Conservation (phyloP, 1,140 invertebrate species). For the Adoxophyes honmai region DNA sequence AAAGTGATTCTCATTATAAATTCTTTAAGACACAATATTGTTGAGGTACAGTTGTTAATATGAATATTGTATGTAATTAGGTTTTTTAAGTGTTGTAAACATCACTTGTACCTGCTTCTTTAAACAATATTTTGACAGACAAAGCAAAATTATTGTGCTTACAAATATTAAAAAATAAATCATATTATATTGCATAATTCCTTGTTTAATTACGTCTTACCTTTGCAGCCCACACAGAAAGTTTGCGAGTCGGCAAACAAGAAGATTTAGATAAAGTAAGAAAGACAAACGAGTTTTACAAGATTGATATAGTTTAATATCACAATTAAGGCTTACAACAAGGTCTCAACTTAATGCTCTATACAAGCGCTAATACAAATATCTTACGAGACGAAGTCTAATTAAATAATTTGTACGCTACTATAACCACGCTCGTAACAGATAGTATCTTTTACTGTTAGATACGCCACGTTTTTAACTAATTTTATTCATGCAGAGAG, state of each 20-base stretch:
- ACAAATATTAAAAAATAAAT: constrained; percentile 71
- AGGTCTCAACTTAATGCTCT: constrained; percentile 28
- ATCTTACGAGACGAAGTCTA: neutral
- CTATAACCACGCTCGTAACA: neutral
- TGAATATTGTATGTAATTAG: constrained; percentile 44
- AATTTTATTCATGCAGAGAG: too few relatives aligned
- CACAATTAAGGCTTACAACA: constrained; percentile 42
- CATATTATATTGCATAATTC: constrained; percentile 58
- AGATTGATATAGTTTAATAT: constrained; percentile 50
- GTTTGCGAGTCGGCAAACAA: neutral
- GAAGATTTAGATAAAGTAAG: neutral
- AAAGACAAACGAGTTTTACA: constrained; percentile 22
- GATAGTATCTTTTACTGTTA: too few relatives aligned
- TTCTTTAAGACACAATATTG: constrained; percentile 22
- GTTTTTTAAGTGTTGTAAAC: constrained; percentile 65
- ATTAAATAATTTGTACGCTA: constrained; percentile 1
- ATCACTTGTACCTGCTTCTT: constrained; percentile 75
- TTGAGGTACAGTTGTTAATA: constrained; percentile 28
- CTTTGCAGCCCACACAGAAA: neutral
- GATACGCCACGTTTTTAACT: too few relatives aligned
- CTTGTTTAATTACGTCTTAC: constrained; percentile 32
- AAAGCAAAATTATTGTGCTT: constrained; percentile 76
- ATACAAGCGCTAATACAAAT: constrained; percentile 17
- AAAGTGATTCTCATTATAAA: constrained; percentile 27
- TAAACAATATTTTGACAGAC: constrained; percentile 71